Evolutionary conservation across 2,888 invertebrate species (phyloP).

Genomic region (Thereva unica): DNA sequence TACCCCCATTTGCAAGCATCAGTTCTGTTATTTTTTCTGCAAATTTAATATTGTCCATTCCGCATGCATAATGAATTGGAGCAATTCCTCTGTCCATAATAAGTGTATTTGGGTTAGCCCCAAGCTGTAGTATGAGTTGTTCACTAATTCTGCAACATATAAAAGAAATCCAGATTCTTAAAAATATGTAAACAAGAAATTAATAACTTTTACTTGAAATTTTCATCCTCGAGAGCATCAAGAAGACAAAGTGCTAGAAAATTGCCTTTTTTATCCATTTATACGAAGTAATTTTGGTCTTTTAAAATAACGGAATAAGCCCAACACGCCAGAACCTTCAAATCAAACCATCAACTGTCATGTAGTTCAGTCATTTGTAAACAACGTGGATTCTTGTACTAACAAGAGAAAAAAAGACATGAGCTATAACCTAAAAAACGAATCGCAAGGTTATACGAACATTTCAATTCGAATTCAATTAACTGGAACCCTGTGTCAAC

Average conservation of each 20-base stretch:
- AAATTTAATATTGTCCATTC: slow-evolving; percentile 68
- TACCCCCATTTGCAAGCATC: slow-evolving; percentile 70
- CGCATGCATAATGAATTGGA: slow-evolving; percentile 76
- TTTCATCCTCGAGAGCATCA: slow-evolving; percentile 56
- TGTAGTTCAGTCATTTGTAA: too few relatives aligned
- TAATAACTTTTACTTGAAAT: slow-evolving; percentile 46
- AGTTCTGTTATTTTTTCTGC: slow-evolving; percentile 67
- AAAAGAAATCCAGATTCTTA: neutral
- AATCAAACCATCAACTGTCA: too few relatives aligned
- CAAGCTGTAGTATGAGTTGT: slow-evolving; percentile 51
- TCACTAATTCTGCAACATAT: slow-evolving; percentile 39
- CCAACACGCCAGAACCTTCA: too few relatives aligned
- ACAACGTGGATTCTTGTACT: too few relatives aligned
- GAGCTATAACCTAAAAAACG: too few relatives aligned
- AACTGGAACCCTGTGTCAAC: too few relatives aligned
- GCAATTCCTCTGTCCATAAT: slow-evolving; percentile 73
- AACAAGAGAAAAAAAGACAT: too few relatives aligned
- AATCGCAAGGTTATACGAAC: too few relatives aligned
- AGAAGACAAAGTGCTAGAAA: slow-evolving; percentile 54
- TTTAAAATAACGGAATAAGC: too few relatives aligned
- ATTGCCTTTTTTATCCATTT: slow-evolving; percentile 52
- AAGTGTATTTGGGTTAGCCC: slow-evolving; percentile 70
- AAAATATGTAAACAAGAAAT: too few relatives aligned
- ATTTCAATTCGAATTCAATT: too few relatives aligned
- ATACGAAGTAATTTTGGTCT: too few relatives aligned